Evolutionary conservation across 37 sponge, comb jelly and placozoan genomes (phyloP), one percentile per base, ranked within the genome.

Genomic region (Haliclona indistincta): DNA sequence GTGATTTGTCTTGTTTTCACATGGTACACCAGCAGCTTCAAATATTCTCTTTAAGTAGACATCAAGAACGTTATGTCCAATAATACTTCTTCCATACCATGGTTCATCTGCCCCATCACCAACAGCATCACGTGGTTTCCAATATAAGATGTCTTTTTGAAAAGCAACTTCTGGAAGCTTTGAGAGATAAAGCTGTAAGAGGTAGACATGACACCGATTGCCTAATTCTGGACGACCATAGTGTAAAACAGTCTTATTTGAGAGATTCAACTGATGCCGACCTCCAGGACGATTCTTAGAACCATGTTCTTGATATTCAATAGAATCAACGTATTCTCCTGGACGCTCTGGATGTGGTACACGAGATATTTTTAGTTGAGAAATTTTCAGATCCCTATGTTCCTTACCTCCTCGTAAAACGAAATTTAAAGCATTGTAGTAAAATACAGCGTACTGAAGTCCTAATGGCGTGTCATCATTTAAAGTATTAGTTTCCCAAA

Each of bases 261-360:
- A 42, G 7, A 69, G 41, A 70, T 79, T 70, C 8, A 79, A 62
- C 71, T 79, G 70, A 23, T 79, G 43, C 13, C 62, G 25, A 22
- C 80, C 73, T 30, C 81, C 64, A 23, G 81, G 73, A 7, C 73
- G 42, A 81, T 81, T 71, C 36, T 83, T 81, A 20, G 73, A 81
- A 2, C 81, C 41, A 71, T 72, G 66, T 36, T 81, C 80, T 32
- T 51, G 60, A 30, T 79, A 79, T 53, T 56, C 39, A 30, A 71
- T 25, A 22, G 38, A 73, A 15, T 64, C 42, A n/a, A 63, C 51
- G 23, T 37, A 35, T 10, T 35, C 20, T 20, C 19, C 28, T 37
- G 81, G 73, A 13, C n/a, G 15, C 26, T 63, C 54, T 2, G 73
- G 81, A 81, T 71, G 38, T 4, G 35, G 53, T 17, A 81, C 66